Conservation (phyloP, 64 coral and sea anemone genomes). For the Trachythela sp. region DNA sequence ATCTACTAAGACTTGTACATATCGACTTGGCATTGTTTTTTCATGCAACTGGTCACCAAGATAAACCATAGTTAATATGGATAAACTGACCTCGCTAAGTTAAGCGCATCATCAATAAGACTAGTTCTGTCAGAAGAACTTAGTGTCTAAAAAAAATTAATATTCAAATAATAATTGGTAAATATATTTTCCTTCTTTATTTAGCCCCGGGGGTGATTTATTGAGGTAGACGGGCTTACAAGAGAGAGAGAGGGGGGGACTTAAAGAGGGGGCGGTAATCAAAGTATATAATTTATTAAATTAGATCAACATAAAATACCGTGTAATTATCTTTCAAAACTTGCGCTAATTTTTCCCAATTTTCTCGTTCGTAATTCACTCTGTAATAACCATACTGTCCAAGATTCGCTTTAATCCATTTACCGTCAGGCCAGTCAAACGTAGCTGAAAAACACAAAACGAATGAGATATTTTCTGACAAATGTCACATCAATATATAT, state of each 20-base stretch:
- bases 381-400: slow-evolving; percentile 68
- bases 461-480: neutral
- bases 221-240: too few relatives aligned
- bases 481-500: too few relatives aligned
- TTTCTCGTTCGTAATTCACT: slow-evolving; percentile 54
- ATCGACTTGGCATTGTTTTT: too few relatives aligned
- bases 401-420: slow-evolving; percentile 68
- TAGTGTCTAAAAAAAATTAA: slow-evolving; percentile 41
- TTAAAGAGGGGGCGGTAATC: too few relatives aligned
- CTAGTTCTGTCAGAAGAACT: slow-evolving; percentile 67
- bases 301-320: slow-evolving; percentile 31
- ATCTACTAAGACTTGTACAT: too few relatives aligned
- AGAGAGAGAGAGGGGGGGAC: too few relatives aligned
- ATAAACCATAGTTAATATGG: too few relatives aligned
- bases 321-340: slow-evolving; percentile 35
- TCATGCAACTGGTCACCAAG: neutral
- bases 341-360: slow-evolving; percentile 44
- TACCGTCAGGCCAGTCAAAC: slow-evolving; percentile 13
- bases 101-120: slow-evolving; percentile 89
- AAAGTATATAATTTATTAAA: too few relatives aligned
- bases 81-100: slow-evolving; percentile 73
- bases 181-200: neutral
- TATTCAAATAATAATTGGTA: too few relatives aligned
- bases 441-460: slow-evolving; percentile 12
- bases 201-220: too few relatives aligned